A percentile compares a stretch with the other conserved stretches of the same genome.
phyloP scores from a whole-genome alignment of 23 tunicate genomes.

The Corella eumyota region DNA sequence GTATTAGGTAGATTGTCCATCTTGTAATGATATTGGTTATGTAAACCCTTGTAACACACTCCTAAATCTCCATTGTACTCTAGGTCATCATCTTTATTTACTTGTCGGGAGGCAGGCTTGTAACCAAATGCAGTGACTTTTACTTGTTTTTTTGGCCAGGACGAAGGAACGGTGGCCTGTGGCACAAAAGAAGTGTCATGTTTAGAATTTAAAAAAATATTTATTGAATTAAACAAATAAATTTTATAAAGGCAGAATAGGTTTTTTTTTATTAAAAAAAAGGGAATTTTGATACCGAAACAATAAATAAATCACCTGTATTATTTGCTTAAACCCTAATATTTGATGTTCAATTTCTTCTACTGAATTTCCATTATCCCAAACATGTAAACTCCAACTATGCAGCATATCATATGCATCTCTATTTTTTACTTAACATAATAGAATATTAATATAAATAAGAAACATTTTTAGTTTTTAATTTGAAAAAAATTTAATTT shows the following conservation, averaged over 20 bases:
- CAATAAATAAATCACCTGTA: slow-evolving; percentile 11
- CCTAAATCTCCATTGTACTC: slow-evolving; percentile 35
- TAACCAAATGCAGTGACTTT: slow-evolving; percentile 40
- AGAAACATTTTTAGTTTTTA: not conserved
- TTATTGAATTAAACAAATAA: not conserved
- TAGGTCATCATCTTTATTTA: slow-evolving; percentile 19
- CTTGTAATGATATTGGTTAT: not conserved
- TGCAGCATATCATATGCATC: slow-evolving; percentile 61
- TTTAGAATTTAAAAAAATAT: not conserved
- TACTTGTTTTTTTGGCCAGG: slow-evolving; percentile 64
- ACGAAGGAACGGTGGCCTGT: slow-evolving; percentile 43
- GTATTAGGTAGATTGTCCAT: slow-evolving; percentile 36
- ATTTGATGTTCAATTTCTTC: slow-evolving; percentile 39
- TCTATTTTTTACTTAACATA: slow-evolving; percentile 34
- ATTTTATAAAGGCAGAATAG: not conserved
- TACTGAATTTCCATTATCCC: slow-evolving; percentile 46
- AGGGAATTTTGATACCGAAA: not conserved
- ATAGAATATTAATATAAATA: not conserved
- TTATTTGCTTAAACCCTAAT: slow-evolving; percentile 20
- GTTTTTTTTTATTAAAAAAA: not conserved
- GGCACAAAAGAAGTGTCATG: not conserved
- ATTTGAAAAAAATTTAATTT: no score
- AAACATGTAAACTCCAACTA: slow-evolving; percentile 40
- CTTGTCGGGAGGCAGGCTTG: slow-evolving; percentile 6
- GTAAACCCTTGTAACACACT: slow-evolving; percentile 29